Evolutionary conservation across 1,140 invertebrate genomes (phyloP).

Genomic region (Bombus waltoni): DNA sequence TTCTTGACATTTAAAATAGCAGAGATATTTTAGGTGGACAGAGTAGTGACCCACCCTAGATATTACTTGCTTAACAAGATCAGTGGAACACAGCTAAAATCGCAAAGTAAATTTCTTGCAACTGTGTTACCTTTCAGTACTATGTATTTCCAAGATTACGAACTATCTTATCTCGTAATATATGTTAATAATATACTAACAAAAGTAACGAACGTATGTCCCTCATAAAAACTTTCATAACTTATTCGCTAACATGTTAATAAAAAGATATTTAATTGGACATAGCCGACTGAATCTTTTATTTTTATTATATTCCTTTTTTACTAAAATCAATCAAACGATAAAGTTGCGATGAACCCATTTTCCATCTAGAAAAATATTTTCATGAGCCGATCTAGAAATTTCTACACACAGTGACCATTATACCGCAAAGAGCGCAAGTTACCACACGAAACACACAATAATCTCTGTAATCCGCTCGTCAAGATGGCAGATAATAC

Average conservation of each 20-base stretch:
- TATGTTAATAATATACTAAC: too few relatives aligned
- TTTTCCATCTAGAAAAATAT: too few relatives aligned
- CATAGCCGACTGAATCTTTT: too few relatives aligned
- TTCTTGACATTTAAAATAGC: neutral
- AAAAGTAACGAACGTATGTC: too few relatives aligned
- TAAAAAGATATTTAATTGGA: too few relatives aligned
- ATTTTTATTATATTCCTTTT: neutral
- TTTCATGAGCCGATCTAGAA: too few relatives aligned
- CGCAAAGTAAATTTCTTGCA: neutral
- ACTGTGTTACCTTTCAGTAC: neutral
- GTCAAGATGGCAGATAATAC: conserved; percentile 1
- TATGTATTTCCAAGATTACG: neutral
- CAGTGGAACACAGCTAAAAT: neutral
- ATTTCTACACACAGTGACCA: neutral
- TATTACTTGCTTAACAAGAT: neutral
- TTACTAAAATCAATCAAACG: neutral
- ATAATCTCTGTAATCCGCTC: neutral
- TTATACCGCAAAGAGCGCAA: neutral
- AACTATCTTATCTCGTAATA: too few relatives aligned
- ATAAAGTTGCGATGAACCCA: neutral
- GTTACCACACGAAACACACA: neutral
- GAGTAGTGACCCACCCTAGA: neutral
- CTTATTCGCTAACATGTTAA: too few relatives aligned
- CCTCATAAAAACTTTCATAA: too few relatives aligned
- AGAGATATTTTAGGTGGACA: neutral